Percentiles rank a stretch among this genome's conserved stretches.
Conservation (phyloP, 1,140 invertebrate species). For the Oryctes rhinoceros region DNA sequence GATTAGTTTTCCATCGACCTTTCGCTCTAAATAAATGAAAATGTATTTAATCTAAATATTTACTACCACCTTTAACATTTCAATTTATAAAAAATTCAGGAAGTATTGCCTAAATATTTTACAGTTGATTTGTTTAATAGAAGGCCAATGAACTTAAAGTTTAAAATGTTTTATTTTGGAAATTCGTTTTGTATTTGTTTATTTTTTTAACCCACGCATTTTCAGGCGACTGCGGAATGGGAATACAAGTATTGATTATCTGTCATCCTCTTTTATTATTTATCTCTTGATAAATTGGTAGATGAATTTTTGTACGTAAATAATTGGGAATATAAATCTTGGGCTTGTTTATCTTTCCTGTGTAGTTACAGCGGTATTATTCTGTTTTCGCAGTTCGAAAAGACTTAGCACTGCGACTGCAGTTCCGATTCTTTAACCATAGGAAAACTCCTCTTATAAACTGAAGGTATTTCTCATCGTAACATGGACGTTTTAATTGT, state of each 20-base stretch:
- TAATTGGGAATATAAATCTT: neutral
- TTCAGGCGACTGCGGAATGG: neutral
- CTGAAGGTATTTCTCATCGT: slow-evolving; percentile 63
- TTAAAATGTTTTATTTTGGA: slow-evolving; percentile 3
- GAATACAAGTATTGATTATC: no score
- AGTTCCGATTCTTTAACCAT: slow-evolving; percentile 94
- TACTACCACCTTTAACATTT: neutral
- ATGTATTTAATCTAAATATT: neutral
- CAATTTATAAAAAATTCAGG: neutral
- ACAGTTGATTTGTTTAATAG: neutral
- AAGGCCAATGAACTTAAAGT: neutral
- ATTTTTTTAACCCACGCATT: slow-evolving; percentile 3
- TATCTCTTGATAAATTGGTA: no score
- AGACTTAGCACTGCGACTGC: slow-evolving; percentile 89
- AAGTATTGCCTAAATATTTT: neutral
- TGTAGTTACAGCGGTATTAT: slow-evolving; percentile 25
- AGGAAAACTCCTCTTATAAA: slow-evolving; percentile 86
- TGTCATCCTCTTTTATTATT: no score
- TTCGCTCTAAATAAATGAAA: neutral
- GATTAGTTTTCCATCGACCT: neutral
- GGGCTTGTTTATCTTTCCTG: neutral
- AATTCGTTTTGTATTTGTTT: slow-evolving; percentile 9
- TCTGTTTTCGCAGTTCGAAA: slow-evolving; percentile 79
- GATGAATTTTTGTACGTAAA: neutral
- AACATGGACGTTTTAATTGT: slow-evolving; percentile 20